Conservation (phyloP, 2,797 vertebrate genomes). For the Naso thynnoides region DNA sequence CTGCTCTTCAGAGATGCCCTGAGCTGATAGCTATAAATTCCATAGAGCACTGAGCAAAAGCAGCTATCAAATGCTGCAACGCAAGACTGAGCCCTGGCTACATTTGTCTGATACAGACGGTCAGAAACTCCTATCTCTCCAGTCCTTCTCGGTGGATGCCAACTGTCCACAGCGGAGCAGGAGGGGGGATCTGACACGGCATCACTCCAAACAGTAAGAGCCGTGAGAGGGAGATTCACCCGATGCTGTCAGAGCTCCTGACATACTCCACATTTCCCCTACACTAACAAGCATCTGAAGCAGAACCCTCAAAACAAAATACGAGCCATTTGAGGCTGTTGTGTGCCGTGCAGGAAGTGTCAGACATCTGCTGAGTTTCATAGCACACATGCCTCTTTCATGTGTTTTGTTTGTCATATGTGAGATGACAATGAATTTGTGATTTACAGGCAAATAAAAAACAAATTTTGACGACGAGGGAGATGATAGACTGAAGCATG, state of each 20-base stretch:
- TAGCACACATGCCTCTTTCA: conserved; percentile 34
- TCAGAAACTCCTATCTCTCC: conserved; percentile 59
- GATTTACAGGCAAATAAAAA: conserved; percentile 71
- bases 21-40: conserved; percentile 61
- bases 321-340: conserved; percentile 45
- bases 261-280: conserved; percentile 53
- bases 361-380: conserved; percentile 53
- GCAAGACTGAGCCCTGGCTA: conserved; percentile 56
- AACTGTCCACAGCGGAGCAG: conserved; percentile 35
- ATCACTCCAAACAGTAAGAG: conserved; percentile 46
- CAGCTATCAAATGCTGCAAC: conserved; percentile 51
- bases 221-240: conserved; percentile 41
- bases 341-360: conserved; percentile 36
- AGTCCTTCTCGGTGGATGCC: conserved; percentile 48
- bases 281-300: conserved; percentile 70
- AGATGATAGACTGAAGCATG: conserved; percentile 74
- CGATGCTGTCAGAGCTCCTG: conserved; percentile 64
- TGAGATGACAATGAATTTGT: conserved; percentile 55
- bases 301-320: conserved; percentile 51
- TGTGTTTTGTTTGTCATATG: conserved; percentile 63
- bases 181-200: conserved; percentile 47
- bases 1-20: conserved; percentile 62
- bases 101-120: conserved; percentile 71
- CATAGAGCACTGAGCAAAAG: conserved; percentile 34
- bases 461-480: conserved; percentile 72